phyloP scores from a whole-genome alignment of 2,888 invertebrate genomes.

The Drosophila sordidula region DNA sequence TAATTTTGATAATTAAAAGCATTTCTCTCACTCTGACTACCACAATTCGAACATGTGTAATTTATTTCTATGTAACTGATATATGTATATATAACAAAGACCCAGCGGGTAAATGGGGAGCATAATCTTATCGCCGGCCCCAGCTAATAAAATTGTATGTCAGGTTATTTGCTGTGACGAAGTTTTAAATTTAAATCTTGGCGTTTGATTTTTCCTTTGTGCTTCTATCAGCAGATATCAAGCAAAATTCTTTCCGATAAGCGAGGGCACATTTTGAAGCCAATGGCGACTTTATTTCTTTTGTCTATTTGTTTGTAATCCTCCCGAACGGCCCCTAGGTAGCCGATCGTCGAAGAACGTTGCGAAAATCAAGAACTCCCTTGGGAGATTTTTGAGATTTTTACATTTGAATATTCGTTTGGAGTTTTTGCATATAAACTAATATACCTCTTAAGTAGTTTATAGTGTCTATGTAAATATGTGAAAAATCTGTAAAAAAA shows the following conservation, averaged over 20 bases:
- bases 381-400: too few relatives aligned
- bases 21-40: background rate
- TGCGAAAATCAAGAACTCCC: background rate
- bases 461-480: too few relatives aligned
- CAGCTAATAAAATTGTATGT: conserved; percentile 1
- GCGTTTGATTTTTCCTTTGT: conserved; percentile 1
- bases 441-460: too few relatives aligned
- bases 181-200: conserved; percentile 45
- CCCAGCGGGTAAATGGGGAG: background rate
- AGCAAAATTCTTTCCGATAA: conserved; percentile 40
- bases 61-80: background rate
- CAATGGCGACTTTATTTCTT: conserved; percentile 18
- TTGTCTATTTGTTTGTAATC: conserved; percentile 3
- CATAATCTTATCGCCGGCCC: conserved; percentile 30
- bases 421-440: too few relatives aligned
- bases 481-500: too few relatives aligned
- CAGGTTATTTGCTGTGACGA: conserved; percentile 20
- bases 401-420: too few relatives aligned
- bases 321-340: too few relatives aligned
- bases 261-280: conserved; percentile 11
- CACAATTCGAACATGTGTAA: background rate
- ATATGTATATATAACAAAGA: conserved; percentile 6
- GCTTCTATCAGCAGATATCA: conserved; percentile 46
- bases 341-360: conserved; percentile 28
- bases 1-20: too few relatives aligned